Evolutionary conservation across 2,113 vertebrate genomes (phyloP).

Genomic region (Ailurus styani): DNA sequence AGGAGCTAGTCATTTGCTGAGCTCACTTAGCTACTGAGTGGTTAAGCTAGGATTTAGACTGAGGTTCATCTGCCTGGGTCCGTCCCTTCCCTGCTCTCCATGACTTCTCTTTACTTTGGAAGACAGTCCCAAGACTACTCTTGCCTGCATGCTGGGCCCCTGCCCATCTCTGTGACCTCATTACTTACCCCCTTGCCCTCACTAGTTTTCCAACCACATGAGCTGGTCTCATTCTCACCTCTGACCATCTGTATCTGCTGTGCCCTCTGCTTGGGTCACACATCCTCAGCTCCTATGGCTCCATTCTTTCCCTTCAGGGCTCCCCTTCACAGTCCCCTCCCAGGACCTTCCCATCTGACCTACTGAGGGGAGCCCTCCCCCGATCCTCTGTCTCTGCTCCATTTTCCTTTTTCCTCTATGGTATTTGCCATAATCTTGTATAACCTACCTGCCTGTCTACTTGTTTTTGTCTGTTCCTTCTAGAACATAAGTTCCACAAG

Average conservation of each 20-base stretch:
- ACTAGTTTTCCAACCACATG: background rate
- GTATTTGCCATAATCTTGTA: background rate
- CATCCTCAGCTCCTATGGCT: background rate
- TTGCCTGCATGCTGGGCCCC: background rate
- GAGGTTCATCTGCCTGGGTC: background rate
- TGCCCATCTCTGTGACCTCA: background rate
- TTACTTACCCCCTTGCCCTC: background rate
- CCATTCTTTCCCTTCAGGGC: background rate
- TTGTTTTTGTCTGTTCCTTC: background rate
- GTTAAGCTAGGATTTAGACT: slow-evolving; percentile 19
- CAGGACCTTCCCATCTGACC: background rate
- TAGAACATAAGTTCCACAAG: background rate
- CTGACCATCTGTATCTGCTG: background rate
- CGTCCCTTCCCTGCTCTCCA: background rate
- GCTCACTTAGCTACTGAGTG: background rate
- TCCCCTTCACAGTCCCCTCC: background rate
- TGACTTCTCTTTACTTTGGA: background rate
- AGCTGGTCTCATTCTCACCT: background rate
- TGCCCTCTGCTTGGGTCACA: background rate
- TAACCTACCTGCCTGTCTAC: background rate
- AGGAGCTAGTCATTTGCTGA: slow-evolving; percentile 1
- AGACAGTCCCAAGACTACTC: background rate
- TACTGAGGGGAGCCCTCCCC: background rate
- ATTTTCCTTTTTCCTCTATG: background rate
- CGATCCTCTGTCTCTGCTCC: background rate